Base-by-base conservation (phyloP, 2,888 invertebrate species). In the Athalia rosae region DNA sequence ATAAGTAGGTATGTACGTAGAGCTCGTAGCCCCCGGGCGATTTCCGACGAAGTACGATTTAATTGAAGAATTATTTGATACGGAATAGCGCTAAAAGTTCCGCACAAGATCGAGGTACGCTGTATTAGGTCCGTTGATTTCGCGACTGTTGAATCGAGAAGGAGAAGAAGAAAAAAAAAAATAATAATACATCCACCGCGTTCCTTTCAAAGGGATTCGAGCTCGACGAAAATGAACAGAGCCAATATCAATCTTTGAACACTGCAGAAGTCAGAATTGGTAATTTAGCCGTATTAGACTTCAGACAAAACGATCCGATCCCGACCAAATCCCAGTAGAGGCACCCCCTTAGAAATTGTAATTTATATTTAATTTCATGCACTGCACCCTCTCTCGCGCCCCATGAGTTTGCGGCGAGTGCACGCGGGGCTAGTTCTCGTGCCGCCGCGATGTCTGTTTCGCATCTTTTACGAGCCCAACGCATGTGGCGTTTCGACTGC, bases 321-420 rank as follows among this genome's bases (percentile, higher is more conserved):
- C 13, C 28, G 64, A 64, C 15, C 61, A 6, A 61, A 4, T 41
- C 63, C 63, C n/a, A n/a, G n/a, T 8, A 28, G 45, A 43, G 11
- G 7, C 56, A 58, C 45, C 43, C 58, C 56, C 71, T 71, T n/a
- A 50, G 43, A 61, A 59, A 62, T 61, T 74, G 61, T 74, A 61
- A 74, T 74, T 74, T 47, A 74, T 61, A 48, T 74, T 74, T 74
- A 74, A 61, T 74, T 74, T 74, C 62, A 61, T 59, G 62, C 62
- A 48, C 48, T 45, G 62, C 61, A 61, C 61, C 74, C 61, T 41
- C 15, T 15, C 48, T 43, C 48, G 58, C 50, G 66, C 8, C 15
- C 28, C 47, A 28, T 48, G 48, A 6, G 13, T 66, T 63, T 47
- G 64, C 47, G 48, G 67, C 67, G 28, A 67, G 53, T 67, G 67